Evolutionary conservation across 1,140 invertebrate species (phyloP).

Genomic region (Ceratina japonica): DNA sequence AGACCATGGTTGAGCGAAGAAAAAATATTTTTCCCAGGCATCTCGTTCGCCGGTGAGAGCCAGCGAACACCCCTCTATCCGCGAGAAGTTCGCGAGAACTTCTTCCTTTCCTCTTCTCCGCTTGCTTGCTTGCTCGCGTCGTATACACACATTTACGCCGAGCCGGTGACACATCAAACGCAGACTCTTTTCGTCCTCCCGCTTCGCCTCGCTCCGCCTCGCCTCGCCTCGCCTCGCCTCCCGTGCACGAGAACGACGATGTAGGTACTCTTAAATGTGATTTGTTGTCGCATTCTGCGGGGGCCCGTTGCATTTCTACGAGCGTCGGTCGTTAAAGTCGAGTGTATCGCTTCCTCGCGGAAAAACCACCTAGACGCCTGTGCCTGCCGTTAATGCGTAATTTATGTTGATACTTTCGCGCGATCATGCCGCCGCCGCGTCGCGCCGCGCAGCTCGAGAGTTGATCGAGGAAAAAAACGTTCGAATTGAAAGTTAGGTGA

Average conservation of each 20-base stretch:
- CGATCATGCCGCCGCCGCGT: not conserved
- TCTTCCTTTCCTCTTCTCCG: not conserved
- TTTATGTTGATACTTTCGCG: conserved; percentile 23
- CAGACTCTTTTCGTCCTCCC: conserved; percentile 15
- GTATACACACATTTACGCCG: conserved; percentile 8
- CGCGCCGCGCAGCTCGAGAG: not conserved
- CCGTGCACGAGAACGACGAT: conserved; percentile 3
- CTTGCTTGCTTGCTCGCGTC: not conserved
- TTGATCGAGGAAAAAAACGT: not conserved
- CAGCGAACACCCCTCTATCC: not conserved
- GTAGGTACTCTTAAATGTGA: conserved; percentile 56
- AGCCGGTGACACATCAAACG: conserved; percentile 55
- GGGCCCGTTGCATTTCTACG: not conserved
- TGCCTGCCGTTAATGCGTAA: conserved; percentile 22
- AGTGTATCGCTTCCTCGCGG: conserved; percentile 5
- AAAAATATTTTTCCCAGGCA: conserved; percentile 56
- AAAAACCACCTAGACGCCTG: not conserved
- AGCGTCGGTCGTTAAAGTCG: conserved; percentile 41
- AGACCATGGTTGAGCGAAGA: conserved; percentile 47
- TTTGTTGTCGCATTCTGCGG: conserved; percentile 51
- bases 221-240: not conserved
- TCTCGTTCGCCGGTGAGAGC: conserved; percentile 1
- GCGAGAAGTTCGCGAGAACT: not conserved
- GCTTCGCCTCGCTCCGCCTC: not conserved
- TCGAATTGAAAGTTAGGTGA: not conserved